Evolutionary conservation across 1,140 invertebrate species (phyloP), one percentile per base, ranked within the genome.

Genomic region (Cardiocondyla obscurior): DNA sequence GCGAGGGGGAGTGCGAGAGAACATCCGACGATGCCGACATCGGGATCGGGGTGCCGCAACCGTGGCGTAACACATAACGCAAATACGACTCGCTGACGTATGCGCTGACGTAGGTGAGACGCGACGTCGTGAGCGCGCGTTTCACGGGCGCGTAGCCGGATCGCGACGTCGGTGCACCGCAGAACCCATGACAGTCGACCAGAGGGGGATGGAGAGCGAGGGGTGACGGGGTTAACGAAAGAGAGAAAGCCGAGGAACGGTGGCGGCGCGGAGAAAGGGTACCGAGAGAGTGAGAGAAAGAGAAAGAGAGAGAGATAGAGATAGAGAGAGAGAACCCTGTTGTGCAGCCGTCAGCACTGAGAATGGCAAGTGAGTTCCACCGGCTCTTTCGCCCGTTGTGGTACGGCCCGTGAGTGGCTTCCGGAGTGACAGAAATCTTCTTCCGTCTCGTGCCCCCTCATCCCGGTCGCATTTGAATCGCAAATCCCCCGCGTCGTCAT

Each of bases 391-490:
- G 69, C 51, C 49, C 72, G 69, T 82, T 74, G 79, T 22, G 60
- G 46, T 36, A 19, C 84, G 44, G 65, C 16, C n/a, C 49, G 81
- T 42, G 70, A 83, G 72, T 60, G 46, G 81, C 60, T 69, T 83
- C 74, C 82, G 74, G 74, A 84, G 53, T 77, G 87, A 85, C 86
- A 69, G 53, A 70, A 82, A 58, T 85, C 84, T 73, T 79, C 60
- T 58, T 55, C 25, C 28, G 30, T 14, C 14, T 28, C 4, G 53
- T 42, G 28, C 7, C 46, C 70, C 7, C 19, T 12, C 36, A 5
- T 81, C 33, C 49, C 30, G 44, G n/a, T 39, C 62, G 69, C 74
- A 88, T 88, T 88, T 88, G 87, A 88, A 88, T 85, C 87, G 86
- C 87, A 88, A 88, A 88, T 88, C 76, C 73, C 58, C 46, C 55